Percentiles rank a stretch among this genome's conserved stretches.
phyloP scores from a whole-genome alignment of 2,113 vertebrate genomes.

The Pungitius pungitius region DNA sequence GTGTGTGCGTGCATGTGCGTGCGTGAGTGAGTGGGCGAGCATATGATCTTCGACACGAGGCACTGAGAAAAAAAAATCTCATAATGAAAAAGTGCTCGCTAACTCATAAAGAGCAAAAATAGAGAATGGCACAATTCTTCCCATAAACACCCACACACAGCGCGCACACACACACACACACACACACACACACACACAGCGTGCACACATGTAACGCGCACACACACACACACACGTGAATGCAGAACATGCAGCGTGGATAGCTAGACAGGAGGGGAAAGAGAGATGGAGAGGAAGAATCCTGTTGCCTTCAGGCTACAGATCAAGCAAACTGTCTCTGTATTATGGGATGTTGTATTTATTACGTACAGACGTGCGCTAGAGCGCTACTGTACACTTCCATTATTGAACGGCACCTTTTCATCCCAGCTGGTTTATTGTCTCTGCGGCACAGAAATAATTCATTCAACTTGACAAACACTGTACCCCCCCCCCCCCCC shows the following conservation, averaged over 20 bases:
- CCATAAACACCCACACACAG: constrained; percentile 13
- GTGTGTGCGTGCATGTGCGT: background rate
- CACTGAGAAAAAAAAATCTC: constrained; percentile 43
- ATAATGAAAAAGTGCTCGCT: constrained; percentile 53
- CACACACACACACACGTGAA: background rate
- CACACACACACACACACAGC: background rate
- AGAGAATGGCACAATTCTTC: constrained; percentile 22
- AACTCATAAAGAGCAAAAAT: constrained; percentile 46
- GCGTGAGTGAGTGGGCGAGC: background rate
- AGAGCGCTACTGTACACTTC: constrained; percentile 29
- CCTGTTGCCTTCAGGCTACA: constrained; percentile 25
- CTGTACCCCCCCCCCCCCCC: background rate
- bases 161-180: background rate
- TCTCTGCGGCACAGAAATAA: constrained; percentile 23
- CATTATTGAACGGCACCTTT: constrained; percentile 50
- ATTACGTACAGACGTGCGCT: constrained; percentile 28
- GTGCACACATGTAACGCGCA: accelerated
- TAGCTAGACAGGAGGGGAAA: constrained; percentile 7
- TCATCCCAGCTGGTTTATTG: constrained; percentile 39
- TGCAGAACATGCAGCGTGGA: background rate
- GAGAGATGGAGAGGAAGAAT: constrained; percentile 4
- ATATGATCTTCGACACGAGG: constrained; percentile 53
- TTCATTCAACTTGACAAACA: constrained; percentile 24
- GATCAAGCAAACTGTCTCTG: constrained; percentile 41
- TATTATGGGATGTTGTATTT: constrained; percentile 25